Evolutionary conservation across 1,140 invertebrate genomes (phyloP).

Genomic region (Procambarus virginalis): DNA sequence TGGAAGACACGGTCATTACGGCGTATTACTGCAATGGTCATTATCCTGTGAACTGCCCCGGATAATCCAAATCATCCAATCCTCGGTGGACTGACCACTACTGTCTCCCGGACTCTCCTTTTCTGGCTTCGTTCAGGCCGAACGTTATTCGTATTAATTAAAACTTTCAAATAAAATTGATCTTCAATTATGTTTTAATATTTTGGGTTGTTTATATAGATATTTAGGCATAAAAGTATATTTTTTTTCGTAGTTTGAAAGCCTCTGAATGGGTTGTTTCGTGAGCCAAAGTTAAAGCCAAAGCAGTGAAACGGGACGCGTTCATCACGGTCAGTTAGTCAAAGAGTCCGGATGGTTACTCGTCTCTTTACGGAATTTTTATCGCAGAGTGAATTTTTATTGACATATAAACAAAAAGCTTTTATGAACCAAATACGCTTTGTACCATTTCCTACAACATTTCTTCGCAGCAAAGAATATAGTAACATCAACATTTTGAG

Average conservation of each 20-base stretch:
- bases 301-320: background rate
- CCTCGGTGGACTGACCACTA: conserved; percentile 47
- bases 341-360: conserved; percentile 58
- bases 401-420: background rate
- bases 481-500: no score
- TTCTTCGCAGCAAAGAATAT: background rate
- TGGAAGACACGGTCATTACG: conserved; percentile 47
- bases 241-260: background rate
- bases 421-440: background rate
- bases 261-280: background rate
- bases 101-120: background rate
- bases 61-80: conserved; percentile 58
- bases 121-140: background rate
- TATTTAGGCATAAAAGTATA: background rate
- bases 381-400: background rate
- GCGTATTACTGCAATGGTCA: conserved; percentile 65
- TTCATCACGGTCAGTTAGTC: conserved; percentile 65
- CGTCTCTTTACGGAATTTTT: conserved; percentile 47
- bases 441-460: background rate
- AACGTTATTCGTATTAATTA: background rate
- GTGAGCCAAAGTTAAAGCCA: conserved; percentile 16
- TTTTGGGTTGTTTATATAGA: background rate
- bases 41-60: conserved; percentile 64
- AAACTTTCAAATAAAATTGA: no score
- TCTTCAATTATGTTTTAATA: background rate